These are phyloP conservation scores for Hirundo rustica DNA, from an alignment of 2,797 vertebrate genomes.

Conservation along the genomic window DNA sequence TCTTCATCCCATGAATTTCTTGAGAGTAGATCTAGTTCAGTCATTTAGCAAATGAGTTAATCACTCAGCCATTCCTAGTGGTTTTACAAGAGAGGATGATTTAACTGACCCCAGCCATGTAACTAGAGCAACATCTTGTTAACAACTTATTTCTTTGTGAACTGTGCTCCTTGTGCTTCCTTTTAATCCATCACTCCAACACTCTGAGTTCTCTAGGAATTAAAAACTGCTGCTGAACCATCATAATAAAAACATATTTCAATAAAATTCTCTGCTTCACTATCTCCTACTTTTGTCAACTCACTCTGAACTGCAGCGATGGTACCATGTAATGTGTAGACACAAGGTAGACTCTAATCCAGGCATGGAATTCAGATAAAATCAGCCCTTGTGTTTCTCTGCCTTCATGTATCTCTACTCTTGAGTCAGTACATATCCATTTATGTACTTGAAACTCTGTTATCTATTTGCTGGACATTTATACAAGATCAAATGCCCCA, in stretches of 20 bases:
- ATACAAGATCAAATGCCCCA: neutral
- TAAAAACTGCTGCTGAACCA: neutral
- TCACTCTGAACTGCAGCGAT: neutral
- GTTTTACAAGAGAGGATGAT: conserved; percentile 33
- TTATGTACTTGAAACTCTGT: neutral
- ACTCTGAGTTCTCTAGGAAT: neutral
- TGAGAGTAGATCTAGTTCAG: conserved; percentile 61
- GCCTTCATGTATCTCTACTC: neutral
- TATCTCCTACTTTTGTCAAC: neutral
- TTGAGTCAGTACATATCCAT: neutral
- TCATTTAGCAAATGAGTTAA: conserved; percentile 71
- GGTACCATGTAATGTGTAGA: neutral
- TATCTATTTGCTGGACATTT: neutral
- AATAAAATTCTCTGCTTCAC: neutral
- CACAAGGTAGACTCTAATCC: neutral
- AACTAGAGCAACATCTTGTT: conserved; percentile 23
- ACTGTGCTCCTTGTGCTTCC: neutral
- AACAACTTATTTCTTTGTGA: neutral
- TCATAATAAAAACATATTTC: neutral
- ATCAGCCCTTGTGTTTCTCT: neutral
- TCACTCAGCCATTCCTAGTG: conserved; percentile 66
- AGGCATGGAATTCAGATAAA: neutral
- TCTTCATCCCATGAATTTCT: conserved; percentile 54
- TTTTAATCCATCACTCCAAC: neutral
- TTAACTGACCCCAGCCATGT: conserved; percentile 22